These are phyloP conservation scores for Imbricaverruca yamaguchii DNA, from an alignment of 2,888 invertebrate species.

Conservation along the genomic window DNA sequence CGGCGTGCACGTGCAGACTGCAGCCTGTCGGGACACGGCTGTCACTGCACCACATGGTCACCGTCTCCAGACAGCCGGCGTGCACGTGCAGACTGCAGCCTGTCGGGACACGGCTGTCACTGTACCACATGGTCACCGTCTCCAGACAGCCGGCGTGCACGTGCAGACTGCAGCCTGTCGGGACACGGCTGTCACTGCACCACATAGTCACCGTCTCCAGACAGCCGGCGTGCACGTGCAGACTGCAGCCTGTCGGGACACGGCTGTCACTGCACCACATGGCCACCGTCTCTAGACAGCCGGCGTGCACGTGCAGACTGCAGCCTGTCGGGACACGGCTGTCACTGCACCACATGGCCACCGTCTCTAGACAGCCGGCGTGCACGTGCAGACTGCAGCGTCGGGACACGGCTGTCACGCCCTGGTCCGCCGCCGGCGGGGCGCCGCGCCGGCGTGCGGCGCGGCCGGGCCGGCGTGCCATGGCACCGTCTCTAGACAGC, in stretches of 20 bases:
- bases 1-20: slow-evolving; percentile 20
- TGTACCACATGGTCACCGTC: no score
- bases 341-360: no score
- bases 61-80: background rate
- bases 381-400: slow-evolving; percentile 23
- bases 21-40: slow-evolving; percentile 6
- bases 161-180: slow-evolving; percentile 22
- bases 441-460: no score
- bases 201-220: no score
- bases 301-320: slow-evolving; percentile 20
- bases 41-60: background rate
- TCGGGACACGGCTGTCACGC: no score
- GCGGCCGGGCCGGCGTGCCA: no score
- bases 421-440: no score
- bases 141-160: slow-evolving; percentile 8
- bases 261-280: no score
- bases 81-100: slow-evolving; percentile 23
- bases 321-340: slow-evolving; percentile 23
- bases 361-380: background rate
- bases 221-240: slow-evolving; percentile 19
- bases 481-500: background rate
- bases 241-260: slow-evolving; percentile 17
- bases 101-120: background rate
- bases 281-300: background rate
- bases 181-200: background rate